Evolutionary conservation across 2,113 vertebrate genomes (phyloP).

Genomic region (Salminus brasiliensis): DNA sequence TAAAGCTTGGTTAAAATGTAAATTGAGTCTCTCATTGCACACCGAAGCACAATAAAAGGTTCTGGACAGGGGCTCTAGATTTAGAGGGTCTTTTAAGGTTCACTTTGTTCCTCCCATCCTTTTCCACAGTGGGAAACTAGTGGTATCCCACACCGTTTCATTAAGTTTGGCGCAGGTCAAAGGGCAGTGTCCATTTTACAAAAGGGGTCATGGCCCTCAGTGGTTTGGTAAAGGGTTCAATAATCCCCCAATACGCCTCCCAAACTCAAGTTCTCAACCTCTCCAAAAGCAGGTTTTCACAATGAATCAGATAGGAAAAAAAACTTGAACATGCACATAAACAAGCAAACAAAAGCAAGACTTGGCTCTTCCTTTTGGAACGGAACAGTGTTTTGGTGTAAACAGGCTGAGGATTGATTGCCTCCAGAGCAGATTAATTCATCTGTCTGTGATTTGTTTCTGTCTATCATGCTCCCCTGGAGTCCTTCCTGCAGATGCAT

Average conservation of each 20-base stretch:
- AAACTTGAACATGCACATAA: slow-evolving; percentile 41
- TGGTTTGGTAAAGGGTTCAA: slow-evolving; percentile 19
- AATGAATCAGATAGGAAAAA: slow-evolving; percentile 49
- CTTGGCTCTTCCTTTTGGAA: slow-evolving; percentile 59
- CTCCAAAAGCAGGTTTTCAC: slow-evolving; percentile 51
- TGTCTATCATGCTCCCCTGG: slow-evolving; percentile 60
- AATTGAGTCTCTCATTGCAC: not conserved
- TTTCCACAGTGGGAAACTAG: slow-evolving; percentile 14
- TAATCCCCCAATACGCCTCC: slow-evolving; percentile 40
- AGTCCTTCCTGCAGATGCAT: slow-evolving; percentile 62
- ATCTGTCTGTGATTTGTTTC: slow-evolving; percentile 62
- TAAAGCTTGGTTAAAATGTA: not conserved
- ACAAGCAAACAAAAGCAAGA: slow-evolving; percentile 68
- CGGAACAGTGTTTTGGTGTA: slow-evolving; percentile 38
- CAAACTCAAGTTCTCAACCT: not conserved
- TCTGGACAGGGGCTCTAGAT: not conserved
- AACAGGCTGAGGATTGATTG: slow-evolving; percentile 60
- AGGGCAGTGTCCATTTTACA: slow-evolving; percentile 43
- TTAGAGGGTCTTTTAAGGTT: slow-evolving; percentile 11
- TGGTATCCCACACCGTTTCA: slow-evolving; percentile 18
- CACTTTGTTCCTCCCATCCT: slow-evolving; percentile 8
- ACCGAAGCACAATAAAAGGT: too few relatives aligned
- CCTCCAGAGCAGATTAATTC: slow-evolving; percentile 58
- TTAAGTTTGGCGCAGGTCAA: slow-evolving; percentile 31
- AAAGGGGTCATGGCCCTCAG: slow-evolving; percentile 40